These are phyloP conservation scores for Morus bassanus DNA, from an alignment of 2,797 vertebrate genomes.

Conservation along the genomic window DNA sequence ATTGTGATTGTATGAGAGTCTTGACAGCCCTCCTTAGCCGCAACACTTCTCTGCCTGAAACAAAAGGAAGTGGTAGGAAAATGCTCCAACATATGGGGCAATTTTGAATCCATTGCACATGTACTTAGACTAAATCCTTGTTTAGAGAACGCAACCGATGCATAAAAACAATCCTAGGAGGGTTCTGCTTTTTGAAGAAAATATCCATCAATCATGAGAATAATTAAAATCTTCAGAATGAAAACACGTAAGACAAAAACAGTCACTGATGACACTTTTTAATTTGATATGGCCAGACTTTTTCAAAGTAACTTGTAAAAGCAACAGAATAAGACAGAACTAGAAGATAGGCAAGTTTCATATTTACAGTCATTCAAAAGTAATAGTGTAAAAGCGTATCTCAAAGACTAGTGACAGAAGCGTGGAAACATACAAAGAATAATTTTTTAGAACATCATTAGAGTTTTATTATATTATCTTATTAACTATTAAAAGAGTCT, in stretches of 20 bases:
- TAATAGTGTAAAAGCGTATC: not conserved
- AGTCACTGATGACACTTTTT: conserved; percentile 12
- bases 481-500: not conserved
- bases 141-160: not conserved
- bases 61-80: not conserved
- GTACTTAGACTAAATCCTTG: not conserved
- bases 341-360: not conserved
- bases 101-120: not conserved
- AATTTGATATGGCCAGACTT: not conserved
- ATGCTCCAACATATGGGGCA: accelerated
- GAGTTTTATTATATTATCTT: not conserved
- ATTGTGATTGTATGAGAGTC: not conserved
- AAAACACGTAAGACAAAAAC: not conserved
- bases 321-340: not conserved
- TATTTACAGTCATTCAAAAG: conserved; percentile 40
- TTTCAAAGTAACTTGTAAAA: not conserved
- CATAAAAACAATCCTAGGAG: not conserved
- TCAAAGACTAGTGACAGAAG: not conserved
- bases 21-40: not conserved
- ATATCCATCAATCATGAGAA: not conserved
- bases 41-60: not conserved
- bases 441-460: not conserved
- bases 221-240: not conserved
- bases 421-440: not conserved
- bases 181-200: not conserved